Conservation (phyloP, 2,113 vertebrate species). For the Nanorana parkeri region DNA sequence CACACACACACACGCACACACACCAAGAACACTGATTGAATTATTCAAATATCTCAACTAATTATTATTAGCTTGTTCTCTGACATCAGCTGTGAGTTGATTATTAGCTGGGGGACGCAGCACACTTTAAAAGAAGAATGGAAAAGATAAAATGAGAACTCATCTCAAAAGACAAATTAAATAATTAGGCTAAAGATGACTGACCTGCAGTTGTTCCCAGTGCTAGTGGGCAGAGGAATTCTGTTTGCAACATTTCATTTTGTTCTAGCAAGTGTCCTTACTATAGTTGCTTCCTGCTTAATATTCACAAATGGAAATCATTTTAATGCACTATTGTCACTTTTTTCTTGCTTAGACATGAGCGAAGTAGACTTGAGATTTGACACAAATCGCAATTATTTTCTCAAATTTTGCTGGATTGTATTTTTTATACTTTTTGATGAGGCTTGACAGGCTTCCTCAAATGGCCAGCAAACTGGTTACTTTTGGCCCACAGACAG, state of each 20-base stretch:
- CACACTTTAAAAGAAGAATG: constrained; percentile 30
- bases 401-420: too few species aligned
- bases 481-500: too few species aligned
- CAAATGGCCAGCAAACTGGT: too few species aligned
- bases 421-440: too few species aligned
- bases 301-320: too few species aligned
- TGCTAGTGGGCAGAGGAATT: constrained; percentile 15
- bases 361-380: too few species aligned
- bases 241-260: not conserved
- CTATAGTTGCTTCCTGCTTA: too few species aligned
- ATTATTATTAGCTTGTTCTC: constrained; percentile 51
- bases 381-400: too few species aligned
- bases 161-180: constrained; percentile 48
- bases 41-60: constrained; percentile 50
- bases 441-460: too few species aligned
- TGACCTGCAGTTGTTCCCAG: constrained; percentile 34
- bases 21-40: constrained; percentile 28
- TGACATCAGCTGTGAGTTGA: constrained; percentile 46
- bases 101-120: constrained; percentile 52
- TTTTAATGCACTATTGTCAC: too few species aligned
- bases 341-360: too few species aligned
- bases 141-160: constrained; percentile 53
- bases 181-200: constrained; percentile 54
- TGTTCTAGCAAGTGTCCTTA: not conserved
- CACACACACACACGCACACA: constrained; percentile 1